Evolutionary conservation across 1,140 invertebrate genomes (phyloP).

Genomic region (Nixonia krombeini): DNA sequence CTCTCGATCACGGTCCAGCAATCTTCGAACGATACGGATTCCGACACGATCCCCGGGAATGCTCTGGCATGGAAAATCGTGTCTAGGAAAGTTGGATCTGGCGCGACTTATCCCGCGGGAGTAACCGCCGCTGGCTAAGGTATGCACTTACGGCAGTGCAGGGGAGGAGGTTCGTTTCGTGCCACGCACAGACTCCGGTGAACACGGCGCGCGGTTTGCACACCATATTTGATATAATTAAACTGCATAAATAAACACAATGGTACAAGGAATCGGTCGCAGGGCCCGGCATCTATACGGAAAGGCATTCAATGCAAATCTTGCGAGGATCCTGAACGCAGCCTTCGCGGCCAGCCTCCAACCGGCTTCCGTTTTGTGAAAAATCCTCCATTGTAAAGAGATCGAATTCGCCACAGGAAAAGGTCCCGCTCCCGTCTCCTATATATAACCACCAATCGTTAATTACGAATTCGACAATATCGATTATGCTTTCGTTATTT

Average conservation of each 20-base stretch:
- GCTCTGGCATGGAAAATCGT: conserved; percentile 4
- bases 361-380: conserved; percentile 40
- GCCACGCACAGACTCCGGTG: conserved; percentile 9
- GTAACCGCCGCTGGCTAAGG: background rate
- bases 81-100: background rate
- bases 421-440: conserved; percentile 21
- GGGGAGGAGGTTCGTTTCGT: conserved; percentile 10
- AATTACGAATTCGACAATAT: background rate
- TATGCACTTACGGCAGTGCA: conserved; percentile 2
- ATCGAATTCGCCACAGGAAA: conserved; percentile 35
- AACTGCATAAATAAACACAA: conserved; percentile 67
- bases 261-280: conserved; percentile 57
- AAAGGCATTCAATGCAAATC: conserved; percentile 67
- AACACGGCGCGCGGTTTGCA: conserved; percentile 30
- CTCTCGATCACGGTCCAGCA: conserved; percentile 19
- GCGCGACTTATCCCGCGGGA: background rate
- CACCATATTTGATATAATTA: conserved; percentile 68
- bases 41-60: background rate
- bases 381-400: conserved; percentile 43
- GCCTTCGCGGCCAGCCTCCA: conserved; percentile 14
- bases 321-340: conserved; percentile 23
- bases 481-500: too few species aligned
- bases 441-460: background rate
- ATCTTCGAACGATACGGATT: conserved; percentile 5
- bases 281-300: conserved; percentile 50